Base-by-base conservation (phyloP, 2,113 vertebrate species). In the Nothobranchius furzeri region DNA sequence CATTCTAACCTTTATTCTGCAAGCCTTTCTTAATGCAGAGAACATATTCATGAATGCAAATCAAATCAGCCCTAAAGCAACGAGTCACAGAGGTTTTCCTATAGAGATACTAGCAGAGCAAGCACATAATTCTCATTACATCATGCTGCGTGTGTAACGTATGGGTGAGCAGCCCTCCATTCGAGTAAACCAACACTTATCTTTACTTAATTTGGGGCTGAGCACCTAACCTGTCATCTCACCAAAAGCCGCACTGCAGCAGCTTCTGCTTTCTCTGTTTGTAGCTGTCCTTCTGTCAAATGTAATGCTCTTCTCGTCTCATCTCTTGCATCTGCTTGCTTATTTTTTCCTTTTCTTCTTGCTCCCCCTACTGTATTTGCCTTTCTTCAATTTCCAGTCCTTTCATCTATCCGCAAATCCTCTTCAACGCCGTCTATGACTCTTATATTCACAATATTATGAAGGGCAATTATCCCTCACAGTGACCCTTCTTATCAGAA, bases 191-290 rank as follows among this genome's bases (percentile, higher is more conserved):
- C 37, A 69, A 62, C 47, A 60, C 63, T 57, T 71, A 69, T 63
- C 43, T 43, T 12, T 55, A 42, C 52, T 65, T 64, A 73, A 79
- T 84, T 68, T 78, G 25, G 52, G 48, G 66, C 81, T 76, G 62
- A 76, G 57, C 75, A 79, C 60, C 79, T 76, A 75, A 87, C 72
- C 66, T 76, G 68, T 78, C 82, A 76, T 50, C 17, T 35, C 61
- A 71, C 76, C 66, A 65, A 87, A 79, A 85, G 68, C 90, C 83
- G 88, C 90, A 91, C 86, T 90, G 90, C 90, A 90, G 86, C 78
- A 88, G 81, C 83, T 67, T 60, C 49, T 59, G 57, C 48, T 70
- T 9, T 40, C n/a, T 62, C 71, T 17, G 45, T 81, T 58, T 72
- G 20, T 58, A 49, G 46, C 80, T 64, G 6, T 73, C 54, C 15